Evolutionary conservation across 2,888 invertebrate genomes (phyloP), one percentile per base, ranked within the genome.

Genomic region (Hypomecis atomaria): DNA sequence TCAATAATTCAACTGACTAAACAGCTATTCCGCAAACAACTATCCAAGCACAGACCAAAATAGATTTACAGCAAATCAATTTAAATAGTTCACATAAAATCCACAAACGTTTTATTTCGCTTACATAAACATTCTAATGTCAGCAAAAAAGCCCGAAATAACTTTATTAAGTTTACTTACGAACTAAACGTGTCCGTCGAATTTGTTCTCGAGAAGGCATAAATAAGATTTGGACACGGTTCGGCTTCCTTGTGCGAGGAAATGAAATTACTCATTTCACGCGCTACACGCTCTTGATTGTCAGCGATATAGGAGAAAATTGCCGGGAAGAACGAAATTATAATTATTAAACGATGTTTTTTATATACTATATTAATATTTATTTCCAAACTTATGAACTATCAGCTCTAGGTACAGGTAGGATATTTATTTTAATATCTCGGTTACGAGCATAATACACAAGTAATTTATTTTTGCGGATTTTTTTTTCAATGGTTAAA

Each of bases 211-310:
- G 50, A 33, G 53, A 57, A 57, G 58, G 57, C 60, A 53, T 60
- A 65, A 65, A 65, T 61, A 65, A 60, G 58, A 65, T 65, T 65
- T 49, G 57, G 60, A 60, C 64, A 13, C 11, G 53, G 50, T 57
- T 60, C 65, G 57, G 47, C 53, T 65, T 65, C 65, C 64, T 50
- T 59, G 42, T 57, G 53, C 34, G 44, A 33, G 59, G 47, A 60
- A 64, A 65, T 65, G 47, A 53, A 60, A 60, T 60, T 65, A 65
- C 60, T 65, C 60, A 60, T 65, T 60, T 59, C 59, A 60, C 60
- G 52, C 56, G 52, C 43, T 42, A 48, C 23, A 57, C 11, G 33
- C 11, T 55, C 56, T 56, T 65, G 64, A 60, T 59, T 59, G 64
- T 56, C 36, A 52, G 47, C 42, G 47, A 56, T 65, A 65, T 55